Evolutionary conservation across 2,888 invertebrate species (phyloP), one percentile per base, ranked within the genome.

Genomic region (Craniophora ligustri): DNA sequence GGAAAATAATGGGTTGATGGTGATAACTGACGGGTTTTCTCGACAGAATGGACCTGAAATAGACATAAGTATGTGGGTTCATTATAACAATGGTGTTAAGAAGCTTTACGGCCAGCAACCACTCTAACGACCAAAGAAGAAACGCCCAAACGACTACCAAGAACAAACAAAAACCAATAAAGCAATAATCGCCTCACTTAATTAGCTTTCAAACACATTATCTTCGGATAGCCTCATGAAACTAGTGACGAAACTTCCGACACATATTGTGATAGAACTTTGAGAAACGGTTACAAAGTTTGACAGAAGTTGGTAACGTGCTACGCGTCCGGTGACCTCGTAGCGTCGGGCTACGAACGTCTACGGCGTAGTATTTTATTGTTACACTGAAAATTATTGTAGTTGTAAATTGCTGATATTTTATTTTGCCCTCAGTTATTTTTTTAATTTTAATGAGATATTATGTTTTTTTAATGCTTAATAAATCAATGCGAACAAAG

Each of bases 211-310:
- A 11, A 10, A 49, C 30, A 49, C 23, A 46, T 34, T 48, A 45
- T 40, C 31, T 23, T 34, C 41, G 49, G 26, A 62, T 46, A 36
- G 34, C 19, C 19, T 55, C 51, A 54, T 69, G 56, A 69, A 72
- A 51, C 56, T 63, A 44, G 18, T 15, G 30, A 42, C 36, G 14
- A 42, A 51, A 68, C 54, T 63, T 47, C n/a, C 14, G 30, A 42
- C 47, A 62, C 35, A 61, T 47, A 14, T 39, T 63, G 49, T 53
- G 26, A 36, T 35, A 23, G 26, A 39, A 67, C 28, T 58, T 62
- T 34, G 10, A 36, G 26, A 45, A 35, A 50, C 32, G 19, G 34
- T 58, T 35, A 39, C 51, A 16, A 53, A 59, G 40, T 55, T 60
- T 30, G 44, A 26, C 23, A 40, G 18, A n/a, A 40, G 35, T 32